These are phyloP conservation scores for Hydrotaea diabolus DNA, from an alignment of 2,888 invertebrate genomes.

Conservation along the genomic window DNA sequence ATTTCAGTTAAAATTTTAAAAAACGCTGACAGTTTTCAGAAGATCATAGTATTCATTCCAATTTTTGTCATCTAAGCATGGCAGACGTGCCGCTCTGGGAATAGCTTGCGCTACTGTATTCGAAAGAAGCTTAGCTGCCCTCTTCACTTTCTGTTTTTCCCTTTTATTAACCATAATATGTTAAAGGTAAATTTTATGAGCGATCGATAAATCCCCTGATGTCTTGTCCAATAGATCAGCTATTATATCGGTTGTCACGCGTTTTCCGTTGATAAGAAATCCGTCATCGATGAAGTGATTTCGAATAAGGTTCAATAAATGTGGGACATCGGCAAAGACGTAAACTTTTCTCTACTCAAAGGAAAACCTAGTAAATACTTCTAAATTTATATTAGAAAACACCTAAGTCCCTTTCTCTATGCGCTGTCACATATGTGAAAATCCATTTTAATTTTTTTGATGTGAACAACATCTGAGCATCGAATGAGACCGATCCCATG, in stretches of 20 bases:
- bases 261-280: no score
- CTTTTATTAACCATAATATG: conserved; percentile 41
- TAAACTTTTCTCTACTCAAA: conserved; percentile 36
- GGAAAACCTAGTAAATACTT: conserved; percentile 36
- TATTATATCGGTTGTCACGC: no score
- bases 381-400: no score
- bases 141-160: conserved; percentile 60
- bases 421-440: no score
- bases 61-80: conserved; percentile 35
- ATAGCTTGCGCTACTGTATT: conserved; percentile 61
- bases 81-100: conserved; percentile 56
- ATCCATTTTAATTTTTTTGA: no score
- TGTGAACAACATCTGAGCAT: no score
- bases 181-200: conserved; percentile 51
- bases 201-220: conserved; percentile 34
- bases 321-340: conserved; percentile 48
- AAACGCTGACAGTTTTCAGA: conserved; percentile 41
- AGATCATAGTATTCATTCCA: conserved; percentile 54
- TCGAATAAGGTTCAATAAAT: conserved; percentile 47
- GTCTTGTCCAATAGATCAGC: conserved; percentile 21
- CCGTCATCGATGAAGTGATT: conserved; percentile 51
- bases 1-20: no score
- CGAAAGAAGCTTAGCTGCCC: conserved; percentile 63
- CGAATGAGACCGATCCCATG: no score
- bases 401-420: no score